Conservation (phyloP, 2,113 vertebrate genomes). For the Pachycephala philippinensis region DNA sequence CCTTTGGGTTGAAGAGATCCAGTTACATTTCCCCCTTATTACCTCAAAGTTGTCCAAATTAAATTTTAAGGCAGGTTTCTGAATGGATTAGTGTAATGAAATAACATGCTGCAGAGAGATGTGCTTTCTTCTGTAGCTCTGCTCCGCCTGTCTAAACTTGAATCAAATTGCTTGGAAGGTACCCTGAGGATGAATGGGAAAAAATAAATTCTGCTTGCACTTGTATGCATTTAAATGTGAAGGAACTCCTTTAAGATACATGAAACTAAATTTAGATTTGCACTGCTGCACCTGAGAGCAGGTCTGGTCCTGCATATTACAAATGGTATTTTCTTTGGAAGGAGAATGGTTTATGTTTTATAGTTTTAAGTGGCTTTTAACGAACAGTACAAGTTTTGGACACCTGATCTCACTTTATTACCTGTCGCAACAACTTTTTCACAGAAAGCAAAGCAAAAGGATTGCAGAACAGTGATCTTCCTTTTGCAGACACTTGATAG, state of each 20-base stretch:
- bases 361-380: slow-evolving; percentile 48
- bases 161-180: slow-evolving; percentile 28
- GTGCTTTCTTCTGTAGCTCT: slow-evolving; percentile 22
- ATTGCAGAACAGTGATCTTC: background rate
- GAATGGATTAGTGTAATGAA: slow-evolving; percentile 12
- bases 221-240: slow-evolving; percentile 31
- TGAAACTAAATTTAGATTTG: slow-evolving; percentile 61
- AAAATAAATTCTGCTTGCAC: background rate
- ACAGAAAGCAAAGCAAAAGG: background rate
- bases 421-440: background rate
- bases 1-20: background rate
- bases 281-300: slow-evolving; percentile 42
- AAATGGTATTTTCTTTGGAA: slow-evolving; percentile 56
- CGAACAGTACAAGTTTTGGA: background rate
- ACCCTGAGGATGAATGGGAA: slow-evolving; percentile 47
- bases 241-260: slow-evolving; percentile 37
- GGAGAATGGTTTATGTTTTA: slow-evolving; percentile 10
- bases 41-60: background rate
- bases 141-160: slow-evolving; percentile 42
- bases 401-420: slow-evolving; percentile 20
- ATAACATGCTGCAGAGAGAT: background rate
- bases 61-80: background rate
- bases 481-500: background rate
- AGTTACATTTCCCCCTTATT: background rate
- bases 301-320: slow-evolving; percentile 34